Evolutionary conservation across 1,140 invertebrate species (phyloP).

Genomic region (Leptinotarsa undecemlineata): DNA sequence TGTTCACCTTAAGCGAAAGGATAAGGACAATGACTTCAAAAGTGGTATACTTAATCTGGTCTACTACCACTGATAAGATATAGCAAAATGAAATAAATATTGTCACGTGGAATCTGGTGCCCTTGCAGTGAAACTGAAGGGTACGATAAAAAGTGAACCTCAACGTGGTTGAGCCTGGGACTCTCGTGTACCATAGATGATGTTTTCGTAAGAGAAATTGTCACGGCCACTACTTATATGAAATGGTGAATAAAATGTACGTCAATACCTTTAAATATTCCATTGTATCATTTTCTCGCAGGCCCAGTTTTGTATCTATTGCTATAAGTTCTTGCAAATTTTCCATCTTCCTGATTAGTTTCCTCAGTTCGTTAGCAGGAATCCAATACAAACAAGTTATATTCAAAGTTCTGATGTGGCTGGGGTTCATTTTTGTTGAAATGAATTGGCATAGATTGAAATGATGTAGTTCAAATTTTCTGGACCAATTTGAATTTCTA

Average conservation of each 20-base stretch:
- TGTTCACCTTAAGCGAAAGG: no score
- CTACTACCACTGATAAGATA: no score
- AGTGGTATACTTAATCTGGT: no score
- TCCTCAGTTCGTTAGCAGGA: constrained; percentile 26
- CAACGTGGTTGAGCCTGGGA: no score
- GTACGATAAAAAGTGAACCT: no score
- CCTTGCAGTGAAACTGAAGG: no score
- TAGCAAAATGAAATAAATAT: no score
- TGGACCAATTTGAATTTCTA: constrained; percentile 12
- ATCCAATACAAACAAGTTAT: constrained; percentile 39
- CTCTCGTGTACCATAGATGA: no score
- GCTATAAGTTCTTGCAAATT: constrained; percentile 33
- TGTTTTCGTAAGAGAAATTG: no score
- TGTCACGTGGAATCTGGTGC: no score
- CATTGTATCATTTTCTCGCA: background rate
- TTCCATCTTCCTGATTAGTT: constrained; percentile 26
- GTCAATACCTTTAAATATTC: constrained; percentile 3
- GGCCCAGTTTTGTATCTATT: constrained; percentile 34
- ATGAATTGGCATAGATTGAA: constrained; percentile 15
- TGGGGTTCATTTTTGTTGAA: constrained; percentile 12
- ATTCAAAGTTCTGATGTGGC: constrained; percentile 31
- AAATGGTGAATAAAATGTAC: background rate
- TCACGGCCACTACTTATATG: no score
- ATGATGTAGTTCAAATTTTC: constrained; percentile 18
- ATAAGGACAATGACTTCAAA: no score